Conservation (phyloP, 1,140 invertebrate genomes). For the Spodoptera litura region DNA sequence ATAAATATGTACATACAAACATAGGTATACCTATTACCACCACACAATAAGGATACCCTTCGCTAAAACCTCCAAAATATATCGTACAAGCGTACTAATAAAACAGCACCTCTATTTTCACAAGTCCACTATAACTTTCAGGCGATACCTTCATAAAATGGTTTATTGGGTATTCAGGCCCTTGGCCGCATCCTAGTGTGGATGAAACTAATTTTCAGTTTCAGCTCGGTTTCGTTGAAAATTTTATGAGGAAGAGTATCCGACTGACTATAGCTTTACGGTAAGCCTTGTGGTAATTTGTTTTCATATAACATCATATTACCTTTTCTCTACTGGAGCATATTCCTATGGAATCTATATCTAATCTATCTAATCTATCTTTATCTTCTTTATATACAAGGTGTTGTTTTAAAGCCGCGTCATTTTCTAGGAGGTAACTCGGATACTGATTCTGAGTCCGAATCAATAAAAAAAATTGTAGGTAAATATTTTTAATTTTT, state of each 20-base stretch:
- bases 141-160: slow-evolving; percentile 37
- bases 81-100: not conserved
- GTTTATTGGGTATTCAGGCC: slow-evolving; percentile 21
- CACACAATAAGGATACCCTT: not conserved
- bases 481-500: no score
- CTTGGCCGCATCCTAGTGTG: no score
- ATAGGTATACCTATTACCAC: no score
- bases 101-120: slow-evolving; percentile 19
- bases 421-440: no score
- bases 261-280: not conserved
- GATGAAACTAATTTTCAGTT: slow-evolving; percentile 17
- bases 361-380: no score
- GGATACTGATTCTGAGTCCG: no score
- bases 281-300: not conserved
- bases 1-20: no score
- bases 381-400: no score
- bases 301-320: not conserved
- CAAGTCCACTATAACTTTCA: slow-evolving; percentile 34
- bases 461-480: no score
- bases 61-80: slow-evolving; percentile 6
- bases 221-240: slow-evolving; percentile 13
- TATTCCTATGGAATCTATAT: no score
- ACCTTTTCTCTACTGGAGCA: no score
- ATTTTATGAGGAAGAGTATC: slow-evolving; percentile 14
- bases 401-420: no score